Base-by-base conservation (phyloP, 2,797 vertebrate genomes). In the Melanotaenia nigrans region DNA sequence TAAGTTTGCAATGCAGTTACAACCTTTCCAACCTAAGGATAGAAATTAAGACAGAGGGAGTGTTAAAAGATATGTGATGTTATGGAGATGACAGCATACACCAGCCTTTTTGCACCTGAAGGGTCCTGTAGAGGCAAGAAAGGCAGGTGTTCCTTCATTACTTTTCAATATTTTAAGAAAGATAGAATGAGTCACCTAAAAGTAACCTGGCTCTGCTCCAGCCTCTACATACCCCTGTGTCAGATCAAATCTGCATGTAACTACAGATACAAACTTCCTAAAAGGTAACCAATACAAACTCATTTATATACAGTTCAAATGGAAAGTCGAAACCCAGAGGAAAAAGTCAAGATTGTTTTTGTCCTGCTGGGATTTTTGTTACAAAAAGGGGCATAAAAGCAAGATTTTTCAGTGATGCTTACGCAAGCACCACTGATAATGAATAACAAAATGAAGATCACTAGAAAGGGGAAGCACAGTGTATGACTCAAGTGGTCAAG, bases 91-190 rank as follows among this genome's bases (percentile, higher is more conserved):
- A 68, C 76, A 68, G 42, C 3, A 59, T 42, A 58, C 16, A 10
- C 61, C 76, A 71, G 56, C 65, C 12, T 30, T 66, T 56, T 73
- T 49, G 65, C 79, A 85, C 68, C 64, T 73, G 73, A 83, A 60
- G 51, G 66, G 59, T 89, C 86, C 66, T 88, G 89, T 83, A 85
- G 78, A 85, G 86, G 64, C 90, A 89, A 53, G 88, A 70, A 82
- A 32, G 56, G 74, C 85, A 86, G 86, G 72, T 90, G 79, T 64
- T 70, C 71, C 61, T 78, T 84, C 84, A 80, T 82, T 83, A 77
- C 35, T 66, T 65, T 61, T 42, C 60, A 45, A 56, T 68, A 56
- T 62, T 67, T 55, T 32, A 11, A 72, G 30, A 33, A 40, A 77
- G 24, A 59, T 25, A 51, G 64, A 79, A 81, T 81, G 80, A 89